Percentiles rank a stretch among this genome's conserved stretches.
Conservation (phyloP, 1,140 invertebrate species). For the Cylas formicarius region DNA sequence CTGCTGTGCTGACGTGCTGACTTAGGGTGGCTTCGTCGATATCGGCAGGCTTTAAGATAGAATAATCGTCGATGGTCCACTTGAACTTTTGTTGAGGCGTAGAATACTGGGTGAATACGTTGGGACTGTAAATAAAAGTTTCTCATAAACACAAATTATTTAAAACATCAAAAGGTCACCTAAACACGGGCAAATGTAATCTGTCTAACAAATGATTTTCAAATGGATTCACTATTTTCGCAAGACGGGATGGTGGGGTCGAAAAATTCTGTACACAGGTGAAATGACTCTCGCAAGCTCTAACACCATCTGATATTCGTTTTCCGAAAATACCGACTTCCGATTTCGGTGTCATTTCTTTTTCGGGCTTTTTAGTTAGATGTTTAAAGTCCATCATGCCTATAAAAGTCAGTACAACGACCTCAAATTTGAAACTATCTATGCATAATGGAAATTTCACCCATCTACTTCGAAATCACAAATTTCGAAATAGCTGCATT, state of each 20-base stretch:
- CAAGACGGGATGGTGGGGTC: constrained; percentile 32
- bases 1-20: constrained; percentile 29
- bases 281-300: constrained; percentile 29
- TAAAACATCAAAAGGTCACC: constrained; percentile 23
- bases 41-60: constrained; percentile 36
- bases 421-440: too few species aligned
- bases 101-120: constrained; percentile 33
- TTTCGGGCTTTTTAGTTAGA: constrained; percentile 18
- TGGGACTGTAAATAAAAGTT: constrained; percentile 30
- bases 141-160: not conserved
- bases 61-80: constrained; percentile 40
- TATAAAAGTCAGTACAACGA: too few species aligned
- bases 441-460: too few species aligned
- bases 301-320: constrained; percentile 14
- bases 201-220: constrained; percentile 33
- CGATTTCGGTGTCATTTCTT: constrained; percentile 23
- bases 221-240: constrained; percentile 38
- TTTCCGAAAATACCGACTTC: constrained; percentile 12
- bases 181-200: constrained; percentile 35
- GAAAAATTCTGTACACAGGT: constrained; percentile 26
- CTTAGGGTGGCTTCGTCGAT: constrained; percentile 35
- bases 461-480: too few species aligned
- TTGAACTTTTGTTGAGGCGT: constrained; percentile 35
- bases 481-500: too few species aligned
- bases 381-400: constrained; percentile 26